Base-by-base conservation (phyloP, 2,888 invertebrate genomes). In the Agrypnus murinus region DNA sequence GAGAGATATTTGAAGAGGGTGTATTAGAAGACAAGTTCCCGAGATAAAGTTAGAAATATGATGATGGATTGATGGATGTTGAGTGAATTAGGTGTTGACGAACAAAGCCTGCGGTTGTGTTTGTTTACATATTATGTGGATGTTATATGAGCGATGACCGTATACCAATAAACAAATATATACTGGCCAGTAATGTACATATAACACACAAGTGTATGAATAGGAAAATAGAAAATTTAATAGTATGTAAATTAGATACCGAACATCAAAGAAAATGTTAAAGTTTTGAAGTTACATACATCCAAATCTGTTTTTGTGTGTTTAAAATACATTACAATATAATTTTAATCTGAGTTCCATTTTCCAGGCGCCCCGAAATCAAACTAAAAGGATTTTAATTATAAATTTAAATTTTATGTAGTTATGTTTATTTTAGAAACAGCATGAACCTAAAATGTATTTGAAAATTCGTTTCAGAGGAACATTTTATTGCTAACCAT, bases 61-160 rank as follows among this genome's bases (percentile, higher is more conserved):
- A 43, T 43, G 43, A 43, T 43, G 8, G 46, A 46, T 19, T 46
- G 46, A 46, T 46, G 19, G 46, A 46, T 46, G 46, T 46, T 19
- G 46, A 46, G 46, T 19, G 19, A 46, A 46, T 19, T 19, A 46
- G 46, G 46, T 46, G 46, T 46, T 46, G 19, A 46, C 46, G 19
- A 46, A 46, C 46, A 46, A 19, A 46, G 19, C 46, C 19, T 46
- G 46, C n/a, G n/a, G n/a, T 46, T 46, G 46, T 15, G 46, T 17
- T 46, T 46, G 19, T 46, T 46, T 46, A 19, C 15, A 46, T 46
- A 46, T 46, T 17, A 19, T 17, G 46, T 8, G 46, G n/a, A 10
- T 19, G 46, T 17, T 12, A 14, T n/a, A 19, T 46, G 46, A 46
- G 19, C 17, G 46, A 46, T 46, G 46, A 46, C 46, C 46, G 46